These are phyloP conservation scores for Sinopyrophorus schimmeli DNA, from an alignment of 2,888 invertebrate species.

Conservation along the genomic window DNA sequence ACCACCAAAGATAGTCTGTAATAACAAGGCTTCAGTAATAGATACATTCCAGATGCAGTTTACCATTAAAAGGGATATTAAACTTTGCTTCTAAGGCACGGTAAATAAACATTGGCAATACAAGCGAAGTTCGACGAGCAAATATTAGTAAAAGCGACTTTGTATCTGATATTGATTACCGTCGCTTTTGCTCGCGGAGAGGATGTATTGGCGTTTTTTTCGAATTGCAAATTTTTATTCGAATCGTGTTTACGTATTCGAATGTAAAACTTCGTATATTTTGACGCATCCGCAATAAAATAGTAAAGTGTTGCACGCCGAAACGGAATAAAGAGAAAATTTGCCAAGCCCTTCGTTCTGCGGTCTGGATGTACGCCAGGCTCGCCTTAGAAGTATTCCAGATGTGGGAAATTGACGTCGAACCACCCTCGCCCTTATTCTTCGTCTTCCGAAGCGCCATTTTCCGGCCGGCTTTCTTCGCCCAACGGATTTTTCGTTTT, in stretches of 20 bases:
- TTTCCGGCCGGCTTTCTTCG: too few relatives aligned
- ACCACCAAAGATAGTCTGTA: too few relatives aligned
- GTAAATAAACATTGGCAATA: slow-evolving; percentile 30
- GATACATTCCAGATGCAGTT: slow-evolving; percentile 34
- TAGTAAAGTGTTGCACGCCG: slow-evolving; percentile 14
- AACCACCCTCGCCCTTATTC: too few relatives aligned
- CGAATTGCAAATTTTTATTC: slow-evolving; percentile 28
- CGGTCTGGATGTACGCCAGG: too few relatives aligned
- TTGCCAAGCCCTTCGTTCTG: too few relatives aligned
- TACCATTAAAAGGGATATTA: slow-evolving; percentile 27
- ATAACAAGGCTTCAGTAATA: slow-evolving; percentile 28
- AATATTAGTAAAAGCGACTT: slow-evolving; percentile 29
- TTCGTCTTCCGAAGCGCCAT: too few relatives aligned
- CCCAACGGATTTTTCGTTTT: too few relatives aligned
- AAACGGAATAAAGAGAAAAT: too few relatives aligned
- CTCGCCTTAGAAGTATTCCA: too few relatives aligned
- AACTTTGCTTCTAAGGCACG: slow-evolving; percentile 13
- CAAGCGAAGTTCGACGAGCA: slow-evolving; percentile 29
- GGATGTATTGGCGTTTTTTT: slow-evolving; percentile 22
- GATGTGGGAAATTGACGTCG: too few relatives aligned
- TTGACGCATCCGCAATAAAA: slow-evolving; percentile 22
- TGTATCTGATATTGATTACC: slow-evolving; percentile 30
- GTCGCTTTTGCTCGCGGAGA: slow-evolving; percentile 1
- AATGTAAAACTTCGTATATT: slow-evolving; percentile 24
- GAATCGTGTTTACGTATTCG: slow-evolving; percentile 24